Evolutionary conservation across 1,140 invertebrate species (phyloP).

Genomic region (Drosophila azteca): DNA sequence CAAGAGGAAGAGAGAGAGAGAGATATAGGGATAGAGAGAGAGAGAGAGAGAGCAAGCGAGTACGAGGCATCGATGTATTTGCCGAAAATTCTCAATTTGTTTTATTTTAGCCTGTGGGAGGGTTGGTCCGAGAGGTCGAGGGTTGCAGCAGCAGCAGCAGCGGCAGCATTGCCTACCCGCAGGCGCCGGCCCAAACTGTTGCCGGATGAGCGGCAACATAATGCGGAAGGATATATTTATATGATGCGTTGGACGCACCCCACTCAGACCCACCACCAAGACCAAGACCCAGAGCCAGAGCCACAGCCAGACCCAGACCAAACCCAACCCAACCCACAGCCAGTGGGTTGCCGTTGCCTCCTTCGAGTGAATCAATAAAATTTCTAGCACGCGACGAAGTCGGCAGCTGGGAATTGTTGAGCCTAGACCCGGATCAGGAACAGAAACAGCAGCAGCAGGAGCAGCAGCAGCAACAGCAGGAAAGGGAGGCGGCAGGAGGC

Average conservation of each 20-base stretch:
- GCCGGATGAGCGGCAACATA: conserved; percentile 76
- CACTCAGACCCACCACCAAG: conserved; percentile 51
- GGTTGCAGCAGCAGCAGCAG: conserved; percentile 40
- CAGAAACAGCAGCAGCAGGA: not conserved
- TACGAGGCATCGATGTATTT: not conserved
- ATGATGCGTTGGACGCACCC: conserved; percentile 56
- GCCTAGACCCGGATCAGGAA: conserved; percentile 33
- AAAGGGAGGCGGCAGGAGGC: not conserved
- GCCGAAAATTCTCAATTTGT: conserved; percentile 25
- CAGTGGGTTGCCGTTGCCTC: conserved; percentile 7
- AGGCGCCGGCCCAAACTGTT: conserved; percentile 77
- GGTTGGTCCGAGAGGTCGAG: conserved; percentile 30
- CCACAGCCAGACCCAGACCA: not conserved
- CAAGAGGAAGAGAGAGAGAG: conserved; percentile 1
- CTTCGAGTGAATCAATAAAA: conserved; percentile 64
- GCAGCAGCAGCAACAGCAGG: not conserved
- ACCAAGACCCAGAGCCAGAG: not conserved
- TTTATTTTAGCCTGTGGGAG: not conserved
- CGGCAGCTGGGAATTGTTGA: conserved; percentile 73
- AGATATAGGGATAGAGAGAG: conserved; percentile 8
- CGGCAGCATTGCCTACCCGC: conserved; percentile 63
- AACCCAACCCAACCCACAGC: conserved; percentile 5
- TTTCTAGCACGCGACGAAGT: conserved; percentile 71
- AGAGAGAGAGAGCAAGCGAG: not conserved
- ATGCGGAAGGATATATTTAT: conserved; percentile 81